A percentile compares a stretch with the other conserved stretches of the same genome.
These are phyloP conservation scores for Metalampra italica DNA, from an alignment of 2,888 invertebrate species.

Conservation along the genomic window DNA sequence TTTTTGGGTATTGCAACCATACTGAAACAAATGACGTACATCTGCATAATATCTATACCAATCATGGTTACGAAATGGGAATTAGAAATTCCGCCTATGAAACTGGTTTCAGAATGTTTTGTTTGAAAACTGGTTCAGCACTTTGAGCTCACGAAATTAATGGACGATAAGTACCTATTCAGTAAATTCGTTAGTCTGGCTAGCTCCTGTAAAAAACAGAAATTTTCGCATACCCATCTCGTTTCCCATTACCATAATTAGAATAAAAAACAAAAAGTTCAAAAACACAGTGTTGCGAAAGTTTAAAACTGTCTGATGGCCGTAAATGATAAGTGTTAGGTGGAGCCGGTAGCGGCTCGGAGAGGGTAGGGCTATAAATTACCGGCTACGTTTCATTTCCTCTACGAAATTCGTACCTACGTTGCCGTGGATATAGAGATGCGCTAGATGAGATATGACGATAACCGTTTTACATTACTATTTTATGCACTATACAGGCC, in stretches of 20 bases:
- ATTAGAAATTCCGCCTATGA: too few species aligned
- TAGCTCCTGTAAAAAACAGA: too few species aligned
- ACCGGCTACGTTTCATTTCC: constrained; percentile 70
- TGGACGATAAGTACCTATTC: too few species aligned
- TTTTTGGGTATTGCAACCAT: too few species aligned
- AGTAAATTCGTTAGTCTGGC: too few species aligned
- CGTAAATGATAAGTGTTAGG: constrained; percentile 71
- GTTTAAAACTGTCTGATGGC: constrained; percentile 27
- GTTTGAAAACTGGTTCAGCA: too few species aligned
- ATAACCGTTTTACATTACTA: not conserved
- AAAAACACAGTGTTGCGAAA: not conserved
- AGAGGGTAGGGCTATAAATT: constrained; percentile 49
- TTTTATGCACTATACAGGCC: too few species aligned
- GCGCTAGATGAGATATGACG: constrained; percentile 20
- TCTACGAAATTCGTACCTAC: constrained; percentile 61
- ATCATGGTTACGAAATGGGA: too few species aligned
- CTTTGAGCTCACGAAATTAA: too few species aligned
- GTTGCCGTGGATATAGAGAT: constrained; percentile 23
- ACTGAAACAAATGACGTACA: too few species aligned
- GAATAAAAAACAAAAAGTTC: not conserved
- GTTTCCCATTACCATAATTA: constrained; percentile 1
- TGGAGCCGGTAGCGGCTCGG: constrained; percentile 45
- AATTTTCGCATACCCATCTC: not conserved
- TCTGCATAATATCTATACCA: too few species aligned
- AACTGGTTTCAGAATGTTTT: too few species aligned